Evolutionary conservation across 2,113 vertebrate species (phyloP), one percentile per base, ranked within the genome.

Genomic region (Hippocampus barbouri): DNA sequence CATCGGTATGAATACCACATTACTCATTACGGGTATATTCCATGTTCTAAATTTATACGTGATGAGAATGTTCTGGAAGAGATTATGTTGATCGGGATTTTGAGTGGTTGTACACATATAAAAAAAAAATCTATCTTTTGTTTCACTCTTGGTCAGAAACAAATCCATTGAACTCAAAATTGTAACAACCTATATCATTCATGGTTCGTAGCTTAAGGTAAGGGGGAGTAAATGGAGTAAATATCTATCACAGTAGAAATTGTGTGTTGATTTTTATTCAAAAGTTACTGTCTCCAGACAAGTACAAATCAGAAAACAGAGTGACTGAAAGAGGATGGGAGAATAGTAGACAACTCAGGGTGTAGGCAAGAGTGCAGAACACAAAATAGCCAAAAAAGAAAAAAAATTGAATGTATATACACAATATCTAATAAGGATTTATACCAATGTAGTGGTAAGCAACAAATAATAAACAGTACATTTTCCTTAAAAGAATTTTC

Each of bases 251-350:
- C 87, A 79, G 81, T 83, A 81, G 83, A 89, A 87, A 94, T 93
- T 34, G 59, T 61, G 96, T 96, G 94, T 97, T 98, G 97, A 97
- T 95, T 99, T 98, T 99, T 98, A 98, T 98, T 98, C 93, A 97
- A 99, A 99, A 98, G 95, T 96, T 97, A 98, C 97, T 97, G 97
- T 98, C 96, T 98, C 95, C 96, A 98, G 95, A 99, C 95, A 98
- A 96, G 96, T 98, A 99, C 96, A 99, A 99, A 98, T 97, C 96
- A 97, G 95, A 97, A 89, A 98, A 98, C 94, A 98, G 94, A 95
- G 94, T 97, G 96, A 94, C 96, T 94, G 95, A 96, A 94, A 95
- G 94, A 95, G 94, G 95, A 94, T 95, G 94, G 94, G 94, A 87
- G 94, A 97, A 95, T 81, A 89, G 94, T 81, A 88, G 94, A 97